Evolutionary conservation across 2,888 invertebrate genomes (phyloP).

Genomic region (Drosophila putrida): DNA sequence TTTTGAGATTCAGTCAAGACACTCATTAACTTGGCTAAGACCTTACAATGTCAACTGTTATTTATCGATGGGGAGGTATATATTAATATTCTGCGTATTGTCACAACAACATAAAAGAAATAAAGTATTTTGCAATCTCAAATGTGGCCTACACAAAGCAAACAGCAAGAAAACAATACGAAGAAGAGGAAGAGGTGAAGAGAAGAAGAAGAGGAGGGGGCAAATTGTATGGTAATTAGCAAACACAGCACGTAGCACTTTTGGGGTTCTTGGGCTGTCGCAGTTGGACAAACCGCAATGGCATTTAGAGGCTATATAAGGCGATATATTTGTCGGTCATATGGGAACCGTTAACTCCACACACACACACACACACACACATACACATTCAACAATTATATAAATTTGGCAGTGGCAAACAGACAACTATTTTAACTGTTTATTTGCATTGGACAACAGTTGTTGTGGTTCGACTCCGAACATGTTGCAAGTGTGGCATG

Average conservation of each 20-base stretch:
- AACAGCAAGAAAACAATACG: slow-evolving; percentile 1
- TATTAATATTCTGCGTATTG: slow-evolving; percentile 53
- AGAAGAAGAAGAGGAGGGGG: not conserved
- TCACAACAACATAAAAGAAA: slow-evolving; percentile 7
- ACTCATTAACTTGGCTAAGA: slow-evolving; percentile 15
- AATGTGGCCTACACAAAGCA: slow-evolving; percentile 34
- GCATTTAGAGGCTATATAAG: slow-evolving; percentile 63
- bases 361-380: slow-evolving; percentile 30
- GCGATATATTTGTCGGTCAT: slow-evolving; percentile 57
- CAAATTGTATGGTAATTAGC: slow-evolving; percentile 42
- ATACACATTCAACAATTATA: slow-evolving; percentile 7
- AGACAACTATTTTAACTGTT: slow-evolving; percentile 11
- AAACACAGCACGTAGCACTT: slow-evolving; percentile 41
- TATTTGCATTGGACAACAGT: slow-evolving; percentile 33
- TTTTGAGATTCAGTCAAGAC: not conserved
- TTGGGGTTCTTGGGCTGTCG: slow-evolving; percentile 40
- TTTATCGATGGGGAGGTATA: slow-evolving; percentile 1
- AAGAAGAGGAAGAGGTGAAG: not conserved
- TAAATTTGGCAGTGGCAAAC: slow-evolving; percentile 40
- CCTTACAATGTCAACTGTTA: slow-evolving; percentile 29
- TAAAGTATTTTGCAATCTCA: slow-evolving; percentile 42
- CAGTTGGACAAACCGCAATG: slow-evolving; percentile 35
- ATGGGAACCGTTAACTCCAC: slow-evolving; percentile 62
- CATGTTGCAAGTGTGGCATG: slow-evolving; percentile 33
- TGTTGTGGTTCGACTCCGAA: slow-evolving; percentile 11